These are phyloP conservation scores for Pocota personata DNA, from an alignment of 2,888 invertebrate species.

Conservation along the genomic window DNA sequence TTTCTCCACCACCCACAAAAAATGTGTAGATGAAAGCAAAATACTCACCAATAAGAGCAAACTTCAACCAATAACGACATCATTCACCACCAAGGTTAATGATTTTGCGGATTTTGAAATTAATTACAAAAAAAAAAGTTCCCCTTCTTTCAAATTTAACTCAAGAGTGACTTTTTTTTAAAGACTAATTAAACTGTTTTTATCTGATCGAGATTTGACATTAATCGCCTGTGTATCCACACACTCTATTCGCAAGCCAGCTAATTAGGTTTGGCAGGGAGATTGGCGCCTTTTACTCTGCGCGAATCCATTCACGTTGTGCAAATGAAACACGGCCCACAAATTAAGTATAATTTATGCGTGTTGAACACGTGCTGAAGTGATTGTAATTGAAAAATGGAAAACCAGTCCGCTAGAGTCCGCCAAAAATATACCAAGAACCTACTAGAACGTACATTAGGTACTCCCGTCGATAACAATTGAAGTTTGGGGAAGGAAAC, in stretches of 20 bases:
- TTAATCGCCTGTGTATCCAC: conserved; percentile 39
- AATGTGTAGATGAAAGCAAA: background rate
- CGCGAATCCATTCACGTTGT: conserved; percentile 4
- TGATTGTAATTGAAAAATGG: background rate
- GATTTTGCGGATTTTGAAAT: conserved; percentile 8
- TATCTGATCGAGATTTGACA: conserved; percentile 63
- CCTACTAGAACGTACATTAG: background rate
- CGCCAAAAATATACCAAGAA: background rate
- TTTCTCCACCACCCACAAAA: background rate
- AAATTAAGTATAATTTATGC: conserved; percentile 66
- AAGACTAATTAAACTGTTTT: conserved; percentile 46
- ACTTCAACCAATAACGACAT: conserved; percentile 1
- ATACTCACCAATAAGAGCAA: background rate
- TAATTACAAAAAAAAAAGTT: background rate
- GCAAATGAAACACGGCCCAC: conserved; percentile 36
- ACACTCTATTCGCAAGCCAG: background rate
- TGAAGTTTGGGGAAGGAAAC: background rate
- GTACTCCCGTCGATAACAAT: background rate
- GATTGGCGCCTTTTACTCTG: conserved; percentile 38
- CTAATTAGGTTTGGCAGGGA: conserved; percentile 21
- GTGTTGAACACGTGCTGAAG: conserved; percentile 55
- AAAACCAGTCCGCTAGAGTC: background rate
- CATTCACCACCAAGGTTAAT: conserved; percentile 23
- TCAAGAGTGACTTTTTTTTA: background rate
- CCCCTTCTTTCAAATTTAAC: background rate